These are phyloP conservation scores for Helarctos malayanus DNA, from an alignment of 2,797 vertebrate species.

Conservation along the genomic window DNA sequence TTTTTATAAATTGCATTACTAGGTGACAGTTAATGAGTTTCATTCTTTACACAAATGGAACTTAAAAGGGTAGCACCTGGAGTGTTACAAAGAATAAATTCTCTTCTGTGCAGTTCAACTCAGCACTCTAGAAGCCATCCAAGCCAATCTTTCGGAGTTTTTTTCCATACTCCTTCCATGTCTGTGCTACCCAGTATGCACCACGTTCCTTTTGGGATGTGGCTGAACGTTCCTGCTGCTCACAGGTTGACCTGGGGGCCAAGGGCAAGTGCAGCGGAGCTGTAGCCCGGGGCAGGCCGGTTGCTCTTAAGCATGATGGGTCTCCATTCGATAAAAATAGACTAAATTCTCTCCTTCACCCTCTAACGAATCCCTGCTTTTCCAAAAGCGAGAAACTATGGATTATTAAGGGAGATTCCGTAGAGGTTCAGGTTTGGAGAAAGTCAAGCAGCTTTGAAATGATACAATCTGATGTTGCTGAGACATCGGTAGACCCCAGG, in stretches of 20 bases:
- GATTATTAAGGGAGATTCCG: not conserved
- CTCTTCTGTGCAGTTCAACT: not conserved
- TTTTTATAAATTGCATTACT: constrained; percentile 34
- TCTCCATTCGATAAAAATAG: not conserved
- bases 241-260: not conserved
- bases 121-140: not conserved
- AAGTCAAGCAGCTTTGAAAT: not conserved
- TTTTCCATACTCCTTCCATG: not conserved
- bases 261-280: not conserved
- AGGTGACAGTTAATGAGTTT: not conserved
- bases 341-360: not conserved
- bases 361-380: not conserved
- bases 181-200: not conserved
- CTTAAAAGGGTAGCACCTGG: not conserved
- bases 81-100: not conserved
- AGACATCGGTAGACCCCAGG: not conserved
- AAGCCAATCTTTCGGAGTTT: not conserved
- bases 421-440: not conserved
- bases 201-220: not conserved
- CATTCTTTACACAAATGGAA: constrained; percentile 22
- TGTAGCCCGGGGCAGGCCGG: not conserved
- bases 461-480: not conserved
- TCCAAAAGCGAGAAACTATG: constrained; percentile 15
- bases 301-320: not conserved
- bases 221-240: too few species aligned